phyloP scores from a whole-genome alignment of 1,140 invertebrate species.

The Drosophila parvula region DNA sequence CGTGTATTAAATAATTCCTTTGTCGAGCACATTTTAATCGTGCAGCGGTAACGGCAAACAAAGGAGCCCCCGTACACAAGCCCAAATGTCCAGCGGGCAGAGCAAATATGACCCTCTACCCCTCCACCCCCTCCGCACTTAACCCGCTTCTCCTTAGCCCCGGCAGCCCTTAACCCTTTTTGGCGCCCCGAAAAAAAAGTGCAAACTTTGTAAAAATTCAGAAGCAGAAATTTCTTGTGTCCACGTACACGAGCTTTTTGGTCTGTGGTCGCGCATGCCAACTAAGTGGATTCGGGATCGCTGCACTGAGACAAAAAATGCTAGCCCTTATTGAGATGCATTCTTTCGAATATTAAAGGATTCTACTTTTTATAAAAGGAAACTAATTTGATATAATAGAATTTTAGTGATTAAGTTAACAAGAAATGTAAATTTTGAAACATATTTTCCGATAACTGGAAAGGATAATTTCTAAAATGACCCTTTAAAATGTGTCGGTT shows the following conservation, averaged over 20 bases:
- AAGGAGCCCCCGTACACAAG: constrained; percentile 37
- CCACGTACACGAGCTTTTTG: constrained; percentile 73
- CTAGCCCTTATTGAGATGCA: too few species aligned
- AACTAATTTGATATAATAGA: too few species aligned
- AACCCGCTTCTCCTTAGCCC: constrained; percentile 16
- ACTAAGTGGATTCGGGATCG: constrained; percentile 58
- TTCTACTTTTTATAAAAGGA: too few species aligned
- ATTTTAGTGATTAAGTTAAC: too few species aligned
- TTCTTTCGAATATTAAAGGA: too few species aligned
- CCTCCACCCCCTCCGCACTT: neutral
- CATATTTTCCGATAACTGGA: too few species aligned
- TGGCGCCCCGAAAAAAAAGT: constrained; percentile 48
- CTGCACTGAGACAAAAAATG: constrained; percentile 9
- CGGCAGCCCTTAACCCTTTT: constrained; percentile 37
- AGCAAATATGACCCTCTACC: constrained; percentile 56
- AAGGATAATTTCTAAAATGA: too few species aligned
- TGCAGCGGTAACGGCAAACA: constrained; percentile 77
- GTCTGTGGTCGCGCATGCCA: constrained; percentile 75
- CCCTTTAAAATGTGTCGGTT: too few species aligned
- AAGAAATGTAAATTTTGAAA: too few species aligned
- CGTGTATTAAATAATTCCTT: constrained; percentile 83
- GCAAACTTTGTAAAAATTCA: constrained; percentile 81
- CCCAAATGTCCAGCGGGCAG: constrained; percentile 69
- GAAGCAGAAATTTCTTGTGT: constrained; percentile 68
- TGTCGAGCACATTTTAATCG: constrained; percentile 82